A percentile compares a stretch with the other conserved stretches of the same genome.
Evolutionary conservation across 1,140 invertebrate genomes (phyloP).

Genomic region (Calosoma granatense): DNA sequence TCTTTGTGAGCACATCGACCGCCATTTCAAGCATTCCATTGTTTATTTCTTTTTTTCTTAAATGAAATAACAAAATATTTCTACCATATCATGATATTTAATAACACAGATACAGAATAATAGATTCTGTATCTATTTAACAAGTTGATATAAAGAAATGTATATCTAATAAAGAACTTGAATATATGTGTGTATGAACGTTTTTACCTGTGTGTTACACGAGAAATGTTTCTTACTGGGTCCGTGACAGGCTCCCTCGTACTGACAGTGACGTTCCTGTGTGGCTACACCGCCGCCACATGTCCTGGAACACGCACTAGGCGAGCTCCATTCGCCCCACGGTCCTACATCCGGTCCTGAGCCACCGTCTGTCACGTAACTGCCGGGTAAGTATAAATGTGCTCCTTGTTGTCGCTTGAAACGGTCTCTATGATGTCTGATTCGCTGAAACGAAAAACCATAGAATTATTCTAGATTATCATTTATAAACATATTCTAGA

Average conservation of each 20-base stretch:
- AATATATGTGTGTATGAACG: neutral
- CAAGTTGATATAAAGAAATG: no score
- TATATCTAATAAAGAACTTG: no score
- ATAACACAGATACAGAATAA: no score
- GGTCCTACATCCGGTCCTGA: conserved; percentile 42
- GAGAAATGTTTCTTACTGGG: conserved; percentile 74
- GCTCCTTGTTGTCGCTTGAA: conserved; percentile 64
- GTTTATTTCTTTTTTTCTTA: neutral
- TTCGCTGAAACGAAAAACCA: conserved; percentile 25
- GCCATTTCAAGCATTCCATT: neutral
- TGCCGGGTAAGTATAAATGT: conserved; percentile 52
- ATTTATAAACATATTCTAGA: neutral
- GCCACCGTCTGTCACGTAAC: conserved; percentile 53
- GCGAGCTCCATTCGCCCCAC: conserved; percentile 68
- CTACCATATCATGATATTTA: no score
- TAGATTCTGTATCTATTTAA: neutral
- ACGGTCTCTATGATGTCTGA: conserved; percentile 43
- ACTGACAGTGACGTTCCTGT: conserved; percentile 59
- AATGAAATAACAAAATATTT: no score
- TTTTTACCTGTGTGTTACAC: conserved; percentile 70
- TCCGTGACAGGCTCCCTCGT: conserved; percentile 61
- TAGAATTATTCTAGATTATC: neutral
- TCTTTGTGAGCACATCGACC: neutral
- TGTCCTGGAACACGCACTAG: conserved; percentile 69
- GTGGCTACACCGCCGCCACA: conserved; percentile 82